phyloP scores from a whole-genome alignment of 2,113 vertebrate genomes.

The Sinosuthora webbiana region DNA sequence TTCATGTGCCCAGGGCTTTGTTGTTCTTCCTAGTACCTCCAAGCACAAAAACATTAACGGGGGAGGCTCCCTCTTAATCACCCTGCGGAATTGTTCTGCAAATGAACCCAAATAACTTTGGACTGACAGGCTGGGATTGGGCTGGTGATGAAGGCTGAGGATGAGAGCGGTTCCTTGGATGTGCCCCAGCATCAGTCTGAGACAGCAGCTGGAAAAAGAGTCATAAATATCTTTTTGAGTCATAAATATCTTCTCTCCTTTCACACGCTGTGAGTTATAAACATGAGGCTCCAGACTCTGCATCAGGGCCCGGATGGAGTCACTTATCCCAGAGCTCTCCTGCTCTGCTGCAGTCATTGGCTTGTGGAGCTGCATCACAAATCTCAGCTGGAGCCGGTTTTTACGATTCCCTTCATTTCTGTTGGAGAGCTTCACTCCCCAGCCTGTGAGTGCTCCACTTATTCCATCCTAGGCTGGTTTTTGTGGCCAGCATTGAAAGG shows the following conservation, averaged over 20 bases:
- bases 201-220: background rate
- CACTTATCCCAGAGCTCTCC: background rate
- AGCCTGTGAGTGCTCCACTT: accelerated
- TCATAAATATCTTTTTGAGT: background rate
- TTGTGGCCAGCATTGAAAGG: background rate
- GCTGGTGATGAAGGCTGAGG: background rate
- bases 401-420: background rate
- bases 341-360: background rate
- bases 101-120: background rate
- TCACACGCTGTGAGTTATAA: background rate
- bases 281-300: background rate
- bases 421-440: background rate
- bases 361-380: background rate
- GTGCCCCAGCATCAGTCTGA: background rate
- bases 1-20: background rate
- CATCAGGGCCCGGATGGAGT: background rate
- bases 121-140: slow-evolving; percentile 1
- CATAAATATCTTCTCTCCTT: background rate
- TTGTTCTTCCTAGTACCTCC: background rate
- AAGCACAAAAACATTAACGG: background rate
- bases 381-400: accelerated
- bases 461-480: accelerated
- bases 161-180: background rate
- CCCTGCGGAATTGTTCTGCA: slow-evolving; percentile 1
- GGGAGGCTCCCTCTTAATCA: background rate